A percentile compares a stretch with the other conserved stretches of the same genome.
Evolutionary conservation across 1,140 invertebrate genomes (phyloP).

Genomic region (Periplaneta americana): DNA sequence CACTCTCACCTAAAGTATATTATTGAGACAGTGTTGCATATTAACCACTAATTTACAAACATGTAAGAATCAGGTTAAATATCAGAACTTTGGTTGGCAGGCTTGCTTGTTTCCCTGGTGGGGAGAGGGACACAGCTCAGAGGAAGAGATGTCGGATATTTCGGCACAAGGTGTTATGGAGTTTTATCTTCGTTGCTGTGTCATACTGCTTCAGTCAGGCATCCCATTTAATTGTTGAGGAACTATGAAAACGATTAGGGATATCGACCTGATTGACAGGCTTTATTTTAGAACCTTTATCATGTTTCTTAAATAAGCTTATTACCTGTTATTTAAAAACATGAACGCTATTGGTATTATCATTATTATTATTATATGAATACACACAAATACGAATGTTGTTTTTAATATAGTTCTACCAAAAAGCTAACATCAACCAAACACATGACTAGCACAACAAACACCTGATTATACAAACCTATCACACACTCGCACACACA

Average conservation of each 20-base stretch:
- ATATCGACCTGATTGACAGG: not conserved
- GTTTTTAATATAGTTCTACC: not conserved
- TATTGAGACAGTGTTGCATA: too few relatives aligned
- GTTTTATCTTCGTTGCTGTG: not conserved
- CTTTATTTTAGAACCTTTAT: not conserved
- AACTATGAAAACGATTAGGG: not conserved
- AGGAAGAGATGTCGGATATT: not conserved
- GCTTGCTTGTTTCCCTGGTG: not conserved
- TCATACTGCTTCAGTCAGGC: not conserved
- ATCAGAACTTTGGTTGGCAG: not conserved
- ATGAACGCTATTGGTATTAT: not conserved
- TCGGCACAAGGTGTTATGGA: not conserved
- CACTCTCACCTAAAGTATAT: too few relatives aligned
- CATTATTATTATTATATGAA: not conserved
- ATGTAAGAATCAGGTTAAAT: not conserved
- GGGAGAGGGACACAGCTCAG: not conserved
- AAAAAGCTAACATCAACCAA: not conserved
- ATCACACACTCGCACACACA: not conserved
- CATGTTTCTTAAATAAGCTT: not conserved
- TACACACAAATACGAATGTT: not conserved
- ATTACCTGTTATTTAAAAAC: not conserved
- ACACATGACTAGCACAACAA: not conserved
- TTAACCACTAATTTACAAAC: too few relatives aligned
- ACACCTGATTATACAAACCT: not conserved
- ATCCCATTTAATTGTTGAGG: not conserved